phyloP scores from a whole-genome alignment of 2,888 invertebrate species.

The Leptopilina drosophilae region DNA sequence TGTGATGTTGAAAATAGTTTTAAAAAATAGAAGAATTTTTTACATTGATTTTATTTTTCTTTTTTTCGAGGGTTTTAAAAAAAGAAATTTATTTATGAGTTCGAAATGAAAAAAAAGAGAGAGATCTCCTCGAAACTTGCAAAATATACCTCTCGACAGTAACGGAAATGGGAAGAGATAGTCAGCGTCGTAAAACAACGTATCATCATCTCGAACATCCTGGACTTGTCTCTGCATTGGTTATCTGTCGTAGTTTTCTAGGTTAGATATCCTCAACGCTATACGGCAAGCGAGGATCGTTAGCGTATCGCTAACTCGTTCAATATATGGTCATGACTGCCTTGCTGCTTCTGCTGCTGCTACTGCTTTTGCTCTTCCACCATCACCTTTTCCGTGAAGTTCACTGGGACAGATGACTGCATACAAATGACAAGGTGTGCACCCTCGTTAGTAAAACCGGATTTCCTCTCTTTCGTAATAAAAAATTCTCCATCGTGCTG shows the following conservation, averaged over 20 bases:
- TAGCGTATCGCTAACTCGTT: constrained; percentile 72
- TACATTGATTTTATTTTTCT: too few relatives aligned
- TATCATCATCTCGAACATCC: constrained; percentile 48
- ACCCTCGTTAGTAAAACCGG: constrained; percentile 68
- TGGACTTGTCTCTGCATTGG: constrained; percentile 57
- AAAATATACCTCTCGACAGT: not conserved
- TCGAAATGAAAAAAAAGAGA: not conserved
- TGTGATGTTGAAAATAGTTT: too few relatives aligned
- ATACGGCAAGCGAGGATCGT: constrained; percentile 63
- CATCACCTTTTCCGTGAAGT: constrained; percentile 61
- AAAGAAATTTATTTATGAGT: not conserved
- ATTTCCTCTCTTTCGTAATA: constrained; percentile 41
- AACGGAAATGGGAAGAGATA: constrained; percentile 53
- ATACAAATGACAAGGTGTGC: constrained; percentile 62
- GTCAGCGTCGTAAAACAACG: constrained; percentile 58
- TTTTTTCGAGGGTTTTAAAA: too few relatives aligned
- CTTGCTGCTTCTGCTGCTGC: constrained; percentile 44
- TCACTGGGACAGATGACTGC: constrained; percentile 69
- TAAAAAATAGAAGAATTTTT: too few relatives aligned
- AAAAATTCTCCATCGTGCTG: constrained; percentile 21
- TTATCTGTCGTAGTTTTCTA: constrained; percentile 61
- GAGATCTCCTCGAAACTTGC: not conserved
- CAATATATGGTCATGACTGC: constrained; percentile 64
- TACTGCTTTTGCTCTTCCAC: constrained; percentile 46
- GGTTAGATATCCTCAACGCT: constrained; percentile 50